Evolutionary conservation across 2,888 invertebrate genomes (phyloP), one percentile per base, ranked within the genome.

Genomic region (Drosophila hawaiiensis): DNA sequence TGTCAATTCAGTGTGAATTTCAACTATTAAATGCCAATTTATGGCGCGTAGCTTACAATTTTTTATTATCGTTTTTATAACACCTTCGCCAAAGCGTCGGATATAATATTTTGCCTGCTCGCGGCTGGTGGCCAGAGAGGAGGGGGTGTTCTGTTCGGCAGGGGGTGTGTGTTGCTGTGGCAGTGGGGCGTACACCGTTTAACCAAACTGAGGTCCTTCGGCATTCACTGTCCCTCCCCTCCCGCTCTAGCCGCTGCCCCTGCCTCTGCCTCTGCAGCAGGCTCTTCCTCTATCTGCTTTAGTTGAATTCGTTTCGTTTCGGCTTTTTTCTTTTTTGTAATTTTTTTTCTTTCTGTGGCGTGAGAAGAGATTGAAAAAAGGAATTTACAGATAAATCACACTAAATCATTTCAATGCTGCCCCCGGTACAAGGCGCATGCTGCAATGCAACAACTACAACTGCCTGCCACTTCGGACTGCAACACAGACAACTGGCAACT

Each of bases 331-430:
- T 41, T 35, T 59, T 54, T 59, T 29, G 14, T 22, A 29, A 60
- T 29, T 6, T 52, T 28, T 28, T 25, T 28, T 28, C 55, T 22
- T 72, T 59, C 69, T 82, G 90, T 70, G 90, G 91, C 91, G 91
- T 91, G 91, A 91, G 91, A 91, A 91, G 91, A 91, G 91, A 91
- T 91, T 92, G 88, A 91, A 91, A 84, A 81, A 78, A 86, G 91
- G 91, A 89, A 91, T 89, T 87, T 86, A 81, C 91, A 91, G 91
- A 91, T 91, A 91, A 91, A 91, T 91, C 91, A 91, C 92, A 91
- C 90, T 89, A 91, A 91, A 91, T 91, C 91, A 86, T 86, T 91
- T 91, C 91, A 84, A 89, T 84, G 79, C 75, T 58, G 76, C 68
- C 70, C 69, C 71, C 82, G 79, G 85, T 77, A 65, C 71, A 58